A percentile compares a stretch with the other conserved stretches of the same genome.
Conservation (phyloP, 2,797 vertebrate species). For the Poecilia picta region DNA sequence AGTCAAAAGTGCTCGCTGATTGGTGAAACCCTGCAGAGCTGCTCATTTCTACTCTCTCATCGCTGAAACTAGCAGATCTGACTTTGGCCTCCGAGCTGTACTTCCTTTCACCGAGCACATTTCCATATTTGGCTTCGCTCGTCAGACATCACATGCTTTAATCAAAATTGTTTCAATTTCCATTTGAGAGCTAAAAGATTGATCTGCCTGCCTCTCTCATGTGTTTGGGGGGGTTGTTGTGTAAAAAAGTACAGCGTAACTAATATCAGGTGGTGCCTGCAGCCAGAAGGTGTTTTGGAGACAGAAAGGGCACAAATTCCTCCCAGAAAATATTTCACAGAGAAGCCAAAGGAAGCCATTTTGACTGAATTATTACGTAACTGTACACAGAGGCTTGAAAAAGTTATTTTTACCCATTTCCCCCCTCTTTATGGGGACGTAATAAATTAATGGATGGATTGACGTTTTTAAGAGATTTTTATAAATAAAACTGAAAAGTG, state of each 20-base stretch:
- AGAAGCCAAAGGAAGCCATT: not conserved
- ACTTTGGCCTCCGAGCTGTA: conserved; percentile 30
- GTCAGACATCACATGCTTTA: not conserved
- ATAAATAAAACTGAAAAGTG: not conserved
- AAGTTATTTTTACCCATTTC: not conserved
- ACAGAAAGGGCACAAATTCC: not conserved
- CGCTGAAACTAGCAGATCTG: conserved; percentile 22
- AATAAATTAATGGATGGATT: not conserved
- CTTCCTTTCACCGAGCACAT: conserved; percentile 21
- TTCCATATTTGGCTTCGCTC: not conserved
- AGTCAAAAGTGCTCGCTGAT: conserved; percentile 22
- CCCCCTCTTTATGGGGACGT: not conserved
- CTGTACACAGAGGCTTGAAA: not conserved
- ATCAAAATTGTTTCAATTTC: not conserved
- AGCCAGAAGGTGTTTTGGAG: not conserved
- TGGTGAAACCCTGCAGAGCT: conserved; percentile 38
- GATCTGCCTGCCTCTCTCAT: not conserved
- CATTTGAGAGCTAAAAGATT: not conserved
- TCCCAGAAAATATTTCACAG: not conserved
- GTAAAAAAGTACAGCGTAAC: not conserved
- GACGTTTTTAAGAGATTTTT: not conserved
- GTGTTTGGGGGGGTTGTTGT: not conserved
- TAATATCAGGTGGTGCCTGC: not conserved
- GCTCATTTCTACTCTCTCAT: conserved; percentile 35
- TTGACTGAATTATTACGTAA: not conserved